Percentiles rank a stretch among this genome's conserved stretches.
Evolutionary conservation across 2,113 vertebrate species (phyloP).

Genomic region (Lota lota): DNA sequence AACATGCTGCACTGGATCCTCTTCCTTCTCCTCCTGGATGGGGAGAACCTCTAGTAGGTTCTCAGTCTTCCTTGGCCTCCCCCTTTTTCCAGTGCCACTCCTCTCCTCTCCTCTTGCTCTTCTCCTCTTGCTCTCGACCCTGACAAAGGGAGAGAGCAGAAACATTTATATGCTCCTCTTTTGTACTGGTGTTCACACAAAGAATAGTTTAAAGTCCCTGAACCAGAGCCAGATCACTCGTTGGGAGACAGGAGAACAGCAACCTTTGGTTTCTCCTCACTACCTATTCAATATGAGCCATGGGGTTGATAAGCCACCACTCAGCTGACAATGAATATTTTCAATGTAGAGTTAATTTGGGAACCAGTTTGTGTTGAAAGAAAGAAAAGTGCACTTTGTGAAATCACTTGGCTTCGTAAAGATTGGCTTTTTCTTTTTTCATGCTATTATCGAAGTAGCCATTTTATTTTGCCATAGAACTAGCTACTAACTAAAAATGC

Average conservation of each 20-base stretch:
- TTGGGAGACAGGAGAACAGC: constrained; percentile 36
- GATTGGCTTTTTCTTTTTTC: too few species aligned
- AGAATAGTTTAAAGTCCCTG: constrained; percentile 66
- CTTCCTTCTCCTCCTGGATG: constrained; percentile 12
- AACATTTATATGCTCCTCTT: constrained; percentile 36
- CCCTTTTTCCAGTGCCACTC: constrained; percentile 56
- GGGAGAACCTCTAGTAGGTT: constrained; percentile 12
- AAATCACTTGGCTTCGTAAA: too few species aligned
- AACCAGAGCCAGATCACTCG: constrained; percentile 47
- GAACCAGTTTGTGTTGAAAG: background rate
- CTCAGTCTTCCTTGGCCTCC: constrained; percentile 67
- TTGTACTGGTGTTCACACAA: constrained; percentile 29
- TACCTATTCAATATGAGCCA: constrained; percentile 56
- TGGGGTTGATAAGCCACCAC: constrained; percentile 50
- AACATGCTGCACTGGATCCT: background rate
- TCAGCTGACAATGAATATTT: constrained; percentile 40
- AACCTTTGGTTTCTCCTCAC: constrained; percentile 66
- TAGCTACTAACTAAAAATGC: background rate
- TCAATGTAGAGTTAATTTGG: constrained; percentile 5
- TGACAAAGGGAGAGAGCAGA: constrained; percentile 45
- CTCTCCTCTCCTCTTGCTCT: constrained; percentile 48
- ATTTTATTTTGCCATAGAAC: too few species aligned
- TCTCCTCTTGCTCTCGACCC: constrained; percentile 66
- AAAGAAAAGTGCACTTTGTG: too few species aligned
- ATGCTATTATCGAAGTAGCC: too few species aligned